Percentiles rank a stretch among this genome's conserved stretches.
Conservation (phyloP, 2,113 vertebrate species). For the Balaenoptera acutorostrata region DNA sequence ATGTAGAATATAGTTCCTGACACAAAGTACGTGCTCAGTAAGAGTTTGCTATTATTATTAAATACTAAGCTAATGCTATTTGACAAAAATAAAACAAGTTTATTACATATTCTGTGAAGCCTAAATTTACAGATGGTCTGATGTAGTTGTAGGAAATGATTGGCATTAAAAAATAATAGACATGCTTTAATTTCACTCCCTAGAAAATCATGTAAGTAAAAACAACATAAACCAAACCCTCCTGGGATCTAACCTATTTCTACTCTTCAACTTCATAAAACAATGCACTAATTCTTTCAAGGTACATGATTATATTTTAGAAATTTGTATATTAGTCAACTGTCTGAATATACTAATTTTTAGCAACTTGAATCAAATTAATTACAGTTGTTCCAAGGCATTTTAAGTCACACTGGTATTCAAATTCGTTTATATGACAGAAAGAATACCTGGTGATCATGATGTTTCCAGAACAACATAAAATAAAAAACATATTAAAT, state of each 20-base stretch:
- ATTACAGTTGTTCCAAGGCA: not conserved
- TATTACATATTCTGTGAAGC: not conserved
- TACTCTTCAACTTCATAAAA: not conserved
- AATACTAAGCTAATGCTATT: constrained; percentile 10
- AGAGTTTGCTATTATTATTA: not conserved
- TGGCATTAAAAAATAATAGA: constrained; percentile 15
- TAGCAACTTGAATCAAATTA: not conserved
- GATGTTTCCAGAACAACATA: not conserved
- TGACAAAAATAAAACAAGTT: not conserved
- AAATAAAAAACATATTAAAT: not conserved
- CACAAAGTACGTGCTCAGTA: not conserved
- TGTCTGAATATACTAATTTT: constrained; percentile 1
- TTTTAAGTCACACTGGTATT: not conserved
- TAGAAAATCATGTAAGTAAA: constrained; percentile 38
- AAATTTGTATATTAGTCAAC: constrained; percentile 11
- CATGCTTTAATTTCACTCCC: not conserved
- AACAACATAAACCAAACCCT: not conserved
- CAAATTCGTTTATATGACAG: constrained; percentile 3
- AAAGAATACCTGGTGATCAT: not conserved
- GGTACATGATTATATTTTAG: constrained; percentile 13
- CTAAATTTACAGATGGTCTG: not conserved
- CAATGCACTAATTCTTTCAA: not conserved
- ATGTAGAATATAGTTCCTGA: not conserved
- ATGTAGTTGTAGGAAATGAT: not conserved
- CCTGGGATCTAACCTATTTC: not conserved